These are phyloP conservation scores for Troides helena DNA, from an alignment of 2,888 invertebrate species.

Conservation along the genomic window DNA sequence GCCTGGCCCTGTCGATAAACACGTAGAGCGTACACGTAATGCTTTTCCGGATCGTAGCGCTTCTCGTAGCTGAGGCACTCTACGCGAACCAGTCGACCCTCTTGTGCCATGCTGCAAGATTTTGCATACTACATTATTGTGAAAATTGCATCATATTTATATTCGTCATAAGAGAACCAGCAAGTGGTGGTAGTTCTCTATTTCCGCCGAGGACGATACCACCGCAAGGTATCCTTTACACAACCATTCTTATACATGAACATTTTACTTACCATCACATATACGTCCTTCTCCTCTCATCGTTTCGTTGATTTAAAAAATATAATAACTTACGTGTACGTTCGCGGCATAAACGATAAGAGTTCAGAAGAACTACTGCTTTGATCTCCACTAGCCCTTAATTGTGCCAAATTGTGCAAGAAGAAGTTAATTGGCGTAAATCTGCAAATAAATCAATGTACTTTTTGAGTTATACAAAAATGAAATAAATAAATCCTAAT, in stretches of 20 bases:
- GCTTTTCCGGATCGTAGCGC: slow-evolving; percentile 97
- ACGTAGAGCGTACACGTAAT: slow-evolving; percentile 94
- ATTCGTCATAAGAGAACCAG: background rate
- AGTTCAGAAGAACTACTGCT: slow-evolving; percentile 84
- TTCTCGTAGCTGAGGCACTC: slow-evolving; percentile 95
- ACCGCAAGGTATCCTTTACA: no score
- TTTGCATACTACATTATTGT: background rate
- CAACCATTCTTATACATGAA: no score
- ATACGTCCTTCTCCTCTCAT: no score
- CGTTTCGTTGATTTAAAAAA: no score
- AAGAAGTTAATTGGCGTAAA: slow-evolving; percentile 99
- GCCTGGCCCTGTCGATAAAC: slow-evolving; percentile 91
- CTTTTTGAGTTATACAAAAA: background rate
- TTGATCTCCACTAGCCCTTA: slow-evolving; percentile 94
- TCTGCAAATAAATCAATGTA: slow-evolving; percentile 41
- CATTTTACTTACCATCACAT: no score
- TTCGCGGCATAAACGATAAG: slow-evolving; percentile 95
- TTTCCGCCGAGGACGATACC: no score
- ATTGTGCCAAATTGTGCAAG: slow-evolving; percentile 96
- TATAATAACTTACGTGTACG: slow-evolving; percentile 90
- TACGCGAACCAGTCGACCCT: slow-evolving; percentile 92
- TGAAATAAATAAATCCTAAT: background rate
- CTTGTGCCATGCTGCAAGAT: slow-evolving; percentile 90
- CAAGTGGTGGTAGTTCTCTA: background rate
- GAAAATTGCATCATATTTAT: background rate